Base-by-base conservation (phyloP, 2,113 vertebrate species). In the Phainopepla nitens region DNA sequence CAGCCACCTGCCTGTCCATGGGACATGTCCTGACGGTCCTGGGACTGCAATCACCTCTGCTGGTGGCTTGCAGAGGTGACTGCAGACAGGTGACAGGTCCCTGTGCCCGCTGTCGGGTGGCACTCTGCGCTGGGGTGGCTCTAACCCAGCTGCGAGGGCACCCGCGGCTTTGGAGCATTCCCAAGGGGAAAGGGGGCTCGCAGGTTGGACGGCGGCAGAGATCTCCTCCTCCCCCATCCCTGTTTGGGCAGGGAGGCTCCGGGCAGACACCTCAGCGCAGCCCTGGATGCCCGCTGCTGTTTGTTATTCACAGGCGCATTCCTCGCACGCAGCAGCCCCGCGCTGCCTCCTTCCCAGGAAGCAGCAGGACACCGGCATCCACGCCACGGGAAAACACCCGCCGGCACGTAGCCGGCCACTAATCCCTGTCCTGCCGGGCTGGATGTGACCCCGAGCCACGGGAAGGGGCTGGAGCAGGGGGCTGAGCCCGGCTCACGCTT, bases 261-360 rank as follows among this genome's bases (percentile, higher is more conserved):
- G 70, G 18, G 23, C 86, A 13, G 62, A 16, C 35, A 8, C 23
- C 75, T 42, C 4, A 0, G 5, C 1, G 10, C 45, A 10, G n/a
- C 39, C 54, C 27, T 47, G 14, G 54, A 80, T 88, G 71, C 72
- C 21, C 3, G 5, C 33, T 0, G 18, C 69, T 45, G 39, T 80
- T 94, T 91, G 73, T 84, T 82, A 36, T 82, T 84, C 81, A 22
- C 75, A 27, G 50, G 69, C 84, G 35, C 94, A 94, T 95, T 95
- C 95, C 93, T 96, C 1, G 3, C 84, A 28, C 6, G 57, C 89
- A 81, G 75, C 77, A 58, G 72, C 69, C 60, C 71, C 36, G 7
- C 41, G 7, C 73, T 33, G 90, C 76, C 21, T 2, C 7, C 87
- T 87, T 93, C 81, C 78, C 11, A 0, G 78, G 41, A 3, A 85